A percentile compares a stretch with the other conserved stretches of the same genome.
These are phyloP conservation scores for Montipora sp. DNA, from an alignment of 64 coral and sea anemone species.

Conservation along the genomic window DNA sequence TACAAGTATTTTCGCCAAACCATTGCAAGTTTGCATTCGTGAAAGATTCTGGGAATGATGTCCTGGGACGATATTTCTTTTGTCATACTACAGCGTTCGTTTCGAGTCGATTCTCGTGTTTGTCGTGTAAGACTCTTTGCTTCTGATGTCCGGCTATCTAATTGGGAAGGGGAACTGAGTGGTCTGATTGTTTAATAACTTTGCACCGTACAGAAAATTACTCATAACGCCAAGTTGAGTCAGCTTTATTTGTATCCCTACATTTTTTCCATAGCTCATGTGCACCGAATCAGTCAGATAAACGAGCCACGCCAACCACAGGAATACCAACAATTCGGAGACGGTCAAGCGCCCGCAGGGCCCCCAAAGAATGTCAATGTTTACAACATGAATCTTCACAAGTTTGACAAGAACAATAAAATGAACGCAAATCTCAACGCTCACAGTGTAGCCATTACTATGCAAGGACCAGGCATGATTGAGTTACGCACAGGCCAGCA, in stretches of 20 bases:
- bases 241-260: background rate
- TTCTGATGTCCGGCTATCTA: too few species aligned
- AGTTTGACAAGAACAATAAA: slow-evolving; percentile 7
- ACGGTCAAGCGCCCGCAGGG: background rate
- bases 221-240: too few species aligned
- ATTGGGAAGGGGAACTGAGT: too few species aligned
- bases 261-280: slow-evolving; percentile 1
- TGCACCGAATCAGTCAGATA: background rate
- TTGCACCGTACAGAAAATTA: too few species aligned
- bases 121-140: too few species aligned
- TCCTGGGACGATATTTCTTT: too few species aligned
- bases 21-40: background rate
- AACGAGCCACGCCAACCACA: background rate
- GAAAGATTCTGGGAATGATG: too few species aligned
- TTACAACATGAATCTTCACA: background rate
- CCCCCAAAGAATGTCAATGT: slow-evolving; percentile 7
- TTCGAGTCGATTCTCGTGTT: too few species aligned
- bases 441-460: background rate
- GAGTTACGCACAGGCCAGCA: background rate
- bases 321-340: background rate
- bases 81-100: too few species aligned
- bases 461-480: slow-evolving; percentile 16
- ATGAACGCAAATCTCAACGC: background rate
- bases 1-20: background rate
- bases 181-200: too few species aligned